phyloP scores from a whole-genome alignment of 2,888 invertebrate genomes.

The Serrognathus titanus region DNA sequence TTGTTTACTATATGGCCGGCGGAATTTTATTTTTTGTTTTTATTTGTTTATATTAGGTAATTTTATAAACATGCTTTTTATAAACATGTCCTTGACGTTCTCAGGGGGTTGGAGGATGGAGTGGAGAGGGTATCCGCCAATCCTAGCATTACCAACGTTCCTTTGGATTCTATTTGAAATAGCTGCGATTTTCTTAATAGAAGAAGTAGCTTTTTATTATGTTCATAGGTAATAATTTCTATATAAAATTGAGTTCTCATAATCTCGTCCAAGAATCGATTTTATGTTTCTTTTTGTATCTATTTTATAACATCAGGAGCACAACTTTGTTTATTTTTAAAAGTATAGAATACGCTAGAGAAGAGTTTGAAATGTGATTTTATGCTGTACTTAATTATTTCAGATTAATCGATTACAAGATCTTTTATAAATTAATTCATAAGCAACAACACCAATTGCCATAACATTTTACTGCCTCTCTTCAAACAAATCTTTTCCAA shows the following conservation, averaged over 20 bases:
- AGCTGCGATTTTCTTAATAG: slow-evolving; percentile 68
- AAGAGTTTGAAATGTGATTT: neutral
- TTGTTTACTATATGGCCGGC: slow-evolving; percentile 74
- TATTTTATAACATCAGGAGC: neutral
- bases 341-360: no score
- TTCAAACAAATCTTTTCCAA: slow-evolving; percentile 74
- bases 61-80: slow-evolving; percentile 71
- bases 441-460: slow-evolving; percentile 83
- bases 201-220: slow-evolving; percentile 82
- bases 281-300: no score
- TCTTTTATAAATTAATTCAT: slow-evolving; percentile 76
- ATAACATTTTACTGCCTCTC: slow-evolving; percentile 77
- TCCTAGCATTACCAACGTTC: slow-evolving; percentile 71
- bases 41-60: slow-evolving; percentile 51
- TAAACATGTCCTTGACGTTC: slow-evolving; percentile 64
- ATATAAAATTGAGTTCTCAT: neutral
- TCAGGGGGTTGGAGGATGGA: slow-evolving; percentile 61
- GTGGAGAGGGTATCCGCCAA: slow-evolving; percentile 64
- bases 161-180: slow-evolving; percentile 73
- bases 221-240: slow-evolving; percentile 62
- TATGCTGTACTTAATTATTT: neutral
- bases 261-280: no score
- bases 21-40: slow-evolving; percentile 45
- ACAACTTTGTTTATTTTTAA: no score
- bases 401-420: slow-evolving; percentile 70